These are phyloP conservation scores for Chlorops oryzae DNA, from an alignment of 1,140 invertebrate species.

Conservation along the genomic window DNA sequence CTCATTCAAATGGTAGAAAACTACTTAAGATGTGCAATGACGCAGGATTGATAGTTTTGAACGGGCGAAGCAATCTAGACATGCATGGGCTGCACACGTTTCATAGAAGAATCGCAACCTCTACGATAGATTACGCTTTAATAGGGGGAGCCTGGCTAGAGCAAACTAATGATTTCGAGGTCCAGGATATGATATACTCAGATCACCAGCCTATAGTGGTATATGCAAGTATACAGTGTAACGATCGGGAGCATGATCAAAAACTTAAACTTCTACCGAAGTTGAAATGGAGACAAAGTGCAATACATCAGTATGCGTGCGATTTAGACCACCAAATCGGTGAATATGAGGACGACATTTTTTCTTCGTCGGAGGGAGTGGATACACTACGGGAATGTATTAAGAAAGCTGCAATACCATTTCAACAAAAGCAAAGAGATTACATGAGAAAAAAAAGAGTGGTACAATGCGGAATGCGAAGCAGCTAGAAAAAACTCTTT, in stretches of 20 bases:
- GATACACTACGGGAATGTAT: no score
- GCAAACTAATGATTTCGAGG: not conserved
- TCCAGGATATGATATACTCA: not conserved
- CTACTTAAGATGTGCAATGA: not conserved
- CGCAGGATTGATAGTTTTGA: not conserved
- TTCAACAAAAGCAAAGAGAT: no score
- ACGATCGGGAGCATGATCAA: not conserved
- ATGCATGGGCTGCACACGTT: not conserved
- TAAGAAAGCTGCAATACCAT: no score
- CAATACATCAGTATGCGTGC: not conserved
- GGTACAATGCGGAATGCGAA: no score
- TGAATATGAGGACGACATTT: no score
- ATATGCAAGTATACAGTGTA: not conserved
- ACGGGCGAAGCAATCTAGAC: not conserved
- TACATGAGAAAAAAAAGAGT: no score
- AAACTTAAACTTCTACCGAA: not conserved
- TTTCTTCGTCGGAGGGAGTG: no score
- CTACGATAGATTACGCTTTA: not conserved
- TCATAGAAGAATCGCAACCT: not conserved
- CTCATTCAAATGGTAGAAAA: not conserved
- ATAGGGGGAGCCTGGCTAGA: not conserved
- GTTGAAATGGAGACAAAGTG: not conserved
- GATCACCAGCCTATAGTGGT: not conserved
- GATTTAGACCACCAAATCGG: no score
- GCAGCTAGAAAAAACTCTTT: no score